These are phyloP conservation scores for Bucco capensis DNA, from an alignment of 2,113 vertebrate genomes.

Conservation along the genomic window DNA sequence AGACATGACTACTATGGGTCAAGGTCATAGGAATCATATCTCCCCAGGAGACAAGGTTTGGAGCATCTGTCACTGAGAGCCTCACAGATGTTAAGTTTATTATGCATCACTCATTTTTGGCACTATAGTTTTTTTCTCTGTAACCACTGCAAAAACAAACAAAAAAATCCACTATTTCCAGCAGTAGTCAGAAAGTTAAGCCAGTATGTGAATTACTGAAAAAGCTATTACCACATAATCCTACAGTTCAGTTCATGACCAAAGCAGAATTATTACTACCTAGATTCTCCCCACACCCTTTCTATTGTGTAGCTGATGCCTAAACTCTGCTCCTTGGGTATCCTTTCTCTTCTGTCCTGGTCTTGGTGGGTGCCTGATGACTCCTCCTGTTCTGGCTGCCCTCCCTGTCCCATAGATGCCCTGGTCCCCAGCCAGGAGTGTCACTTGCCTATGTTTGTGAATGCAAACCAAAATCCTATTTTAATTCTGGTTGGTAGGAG, in stretches of 20 bases:
- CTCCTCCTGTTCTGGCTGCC: neutral
- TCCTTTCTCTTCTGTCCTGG: neutral
- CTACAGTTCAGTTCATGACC: neutral
- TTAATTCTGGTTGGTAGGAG: neutral
- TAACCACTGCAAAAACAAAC: neutral
- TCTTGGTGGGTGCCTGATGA: neutral
- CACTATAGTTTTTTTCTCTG: neutral
- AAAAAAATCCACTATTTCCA: neutral
- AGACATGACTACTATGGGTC: neutral
- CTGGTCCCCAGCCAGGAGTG: neutral
- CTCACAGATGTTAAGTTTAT: slow-evolving; percentile 4
- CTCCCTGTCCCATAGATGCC: neutral
- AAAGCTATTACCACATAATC: neutral
- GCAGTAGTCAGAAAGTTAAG: neutral
- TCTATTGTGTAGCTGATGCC: neutral
- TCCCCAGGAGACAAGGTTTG: neutral
- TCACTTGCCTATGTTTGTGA: neutral
- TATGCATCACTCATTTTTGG: neutral
- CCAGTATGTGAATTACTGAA: neutral
- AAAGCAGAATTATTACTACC: neutral
- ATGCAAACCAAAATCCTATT: neutral
- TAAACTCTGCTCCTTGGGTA: neutral
- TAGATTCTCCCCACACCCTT: neutral
- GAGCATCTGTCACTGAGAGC: neutral
- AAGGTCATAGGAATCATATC: neutral